phyloP scores from a whole-genome alignment of 2,888 invertebrate species.

The Polyommatus iphigenia region DNA sequence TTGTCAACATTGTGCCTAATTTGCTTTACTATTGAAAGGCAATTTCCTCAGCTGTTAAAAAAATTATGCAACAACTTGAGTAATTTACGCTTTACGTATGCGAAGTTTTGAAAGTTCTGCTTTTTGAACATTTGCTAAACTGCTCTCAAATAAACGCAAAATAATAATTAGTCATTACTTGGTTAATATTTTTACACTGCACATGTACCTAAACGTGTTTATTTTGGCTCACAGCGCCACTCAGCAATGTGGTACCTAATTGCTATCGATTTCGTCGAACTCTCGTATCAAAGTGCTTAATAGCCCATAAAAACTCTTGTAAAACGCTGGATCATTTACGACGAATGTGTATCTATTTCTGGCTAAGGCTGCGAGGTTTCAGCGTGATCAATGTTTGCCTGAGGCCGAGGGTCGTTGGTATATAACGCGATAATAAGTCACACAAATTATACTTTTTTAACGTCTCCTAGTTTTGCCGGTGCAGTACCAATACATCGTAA shows the following conservation, averaged over 20 bases:
- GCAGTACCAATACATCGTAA: neutral
- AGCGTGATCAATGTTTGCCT: neutral
- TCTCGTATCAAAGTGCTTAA: slow-evolving; percentile 54
- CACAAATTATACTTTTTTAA: neutral
- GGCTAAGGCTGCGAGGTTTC: slow-evolving; percentile 43
- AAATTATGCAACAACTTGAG: neutral
- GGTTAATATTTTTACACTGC: neutral
- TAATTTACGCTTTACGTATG: neutral
- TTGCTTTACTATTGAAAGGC: slow-evolving; percentile 55
- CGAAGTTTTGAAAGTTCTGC: neutral
- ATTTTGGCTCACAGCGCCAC: slow-evolving; percentile 48
- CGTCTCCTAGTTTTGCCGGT: neutral
- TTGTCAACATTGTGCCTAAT: slow-evolving; percentile 71
- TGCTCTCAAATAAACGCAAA: neutral
- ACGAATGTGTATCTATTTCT: slow-evolving; percentile 56
- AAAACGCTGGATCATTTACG: slow-evolving; percentile 56
- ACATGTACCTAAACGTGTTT: slow-evolving; percentile 40
- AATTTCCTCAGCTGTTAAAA: slow-evolving; percentile 27
- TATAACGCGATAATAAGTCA: neutral
- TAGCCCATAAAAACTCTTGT: slow-evolving; percentile 59
- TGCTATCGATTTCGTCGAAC: slow-evolving; percentile 47
- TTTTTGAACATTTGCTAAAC: neutral
- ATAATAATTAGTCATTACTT: neutral
- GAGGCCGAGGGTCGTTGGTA: neutral
- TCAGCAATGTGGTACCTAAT: slow-evolving; percentile 34